Evolutionary conservation across 2,888 invertebrate species (phyloP).

Genomic region (Eupsilia transversa): DNA sequence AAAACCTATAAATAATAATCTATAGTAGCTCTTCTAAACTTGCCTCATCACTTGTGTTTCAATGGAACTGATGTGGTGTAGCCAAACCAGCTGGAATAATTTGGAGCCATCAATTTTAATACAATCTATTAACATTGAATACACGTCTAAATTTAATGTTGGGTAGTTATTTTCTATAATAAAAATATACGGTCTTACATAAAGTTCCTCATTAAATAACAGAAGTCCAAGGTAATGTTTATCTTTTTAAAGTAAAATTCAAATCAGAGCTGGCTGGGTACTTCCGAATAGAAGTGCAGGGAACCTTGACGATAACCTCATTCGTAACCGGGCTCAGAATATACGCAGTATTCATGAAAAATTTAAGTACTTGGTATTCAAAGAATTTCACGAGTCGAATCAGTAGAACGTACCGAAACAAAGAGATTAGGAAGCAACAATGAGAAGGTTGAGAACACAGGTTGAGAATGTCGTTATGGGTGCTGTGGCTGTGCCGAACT

Average conservation of each 20-base stretch:
- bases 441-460: constrained; percentile 5
- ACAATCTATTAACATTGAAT: constrained; percentile 59
- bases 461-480: constrained; percentile 20
- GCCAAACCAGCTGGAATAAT: constrained; percentile 26
- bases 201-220: constrained; percentile 55
- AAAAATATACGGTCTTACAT: constrained; percentile 57
- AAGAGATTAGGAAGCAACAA: constrained; percentile 32
- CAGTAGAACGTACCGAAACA: constrained; percentile 35
- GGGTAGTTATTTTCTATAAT: constrained; percentile 50
- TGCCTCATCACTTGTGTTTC: constrained; percentile 31
- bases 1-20: constrained; percentile 33
- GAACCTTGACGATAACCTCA: constrained; percentile 61
- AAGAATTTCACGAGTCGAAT: constrained; percentile 15
- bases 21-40: constrained; percentile 24
- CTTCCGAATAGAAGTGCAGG: constrained; percentile 52
- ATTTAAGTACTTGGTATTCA: constrained; percentile 3
- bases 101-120: constrained; percentile 53
- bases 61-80: constrained; percentile 30
- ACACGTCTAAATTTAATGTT: constrained; percentile 51
- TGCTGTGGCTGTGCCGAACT: constrained; percentile 16
- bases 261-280: constrained; percentile 50
- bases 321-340: constrained; percentile 36
- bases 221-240: constrained; percentile 59
- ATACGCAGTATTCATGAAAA: constrained; percentile 34
- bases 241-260: constrained; percentile 57